Evolutionary conservation across 2,888 invertebrate species (phyloP).

Genomic region (Bursaphelenchus okinawaensis): DNA sequence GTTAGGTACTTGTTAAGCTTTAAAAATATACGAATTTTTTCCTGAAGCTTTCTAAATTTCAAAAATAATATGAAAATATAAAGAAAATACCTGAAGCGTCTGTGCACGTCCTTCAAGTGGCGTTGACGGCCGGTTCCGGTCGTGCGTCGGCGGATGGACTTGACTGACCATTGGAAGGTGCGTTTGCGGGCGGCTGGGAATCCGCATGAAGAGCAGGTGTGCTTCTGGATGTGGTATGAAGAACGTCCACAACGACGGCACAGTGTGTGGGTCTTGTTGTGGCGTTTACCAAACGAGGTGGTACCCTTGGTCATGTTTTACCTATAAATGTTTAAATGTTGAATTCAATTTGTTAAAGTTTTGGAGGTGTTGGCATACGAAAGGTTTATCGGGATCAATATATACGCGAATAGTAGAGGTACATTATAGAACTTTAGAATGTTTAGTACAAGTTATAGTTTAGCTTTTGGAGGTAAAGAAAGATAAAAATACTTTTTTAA

Average conservation of each 20-base stretch:
- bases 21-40: too few species aligned
- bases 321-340: background rate
- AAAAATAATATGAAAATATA: too few species aligned
- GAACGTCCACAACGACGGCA: slow-evolving; percentile 96
- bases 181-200: slow-evolving; percentile 90
- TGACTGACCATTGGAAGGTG: slow-evolving; percentile 97
- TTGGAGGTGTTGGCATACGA: too few species aligned
- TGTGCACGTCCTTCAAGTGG: slow-evolving; percentile 66
- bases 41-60: too few species aligned
- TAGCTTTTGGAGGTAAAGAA: too few species aligned
- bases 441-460: too few species aligned
- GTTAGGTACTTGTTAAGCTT: too few species aligned
- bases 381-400: too few species aligned
- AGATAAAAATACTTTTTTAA: too few species aligned
- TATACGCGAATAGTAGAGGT: too few species aligned
- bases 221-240: slow-evolving; percentile 85
- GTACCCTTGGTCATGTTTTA: slow-evolving; percentile 86
- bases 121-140: slow-evolving; percentile 98
- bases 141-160: slow-evolving; percentile 98
- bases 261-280: slow-evolving; percentile 98
- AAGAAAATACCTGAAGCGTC: slow-evolving; percentile 25
- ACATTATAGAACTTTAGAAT: too few species aligned
- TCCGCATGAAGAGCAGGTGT: slow-evolving; percentile 85
- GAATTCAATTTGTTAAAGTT: background rate
- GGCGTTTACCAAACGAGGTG: slow-evolving; percentile 99